Evolutionary conservation across 2,888 invertebrate genomes (phyloP), one percentile per base, ranked within the genome.

Genomic region (Incurvaria masculella): DNA sequence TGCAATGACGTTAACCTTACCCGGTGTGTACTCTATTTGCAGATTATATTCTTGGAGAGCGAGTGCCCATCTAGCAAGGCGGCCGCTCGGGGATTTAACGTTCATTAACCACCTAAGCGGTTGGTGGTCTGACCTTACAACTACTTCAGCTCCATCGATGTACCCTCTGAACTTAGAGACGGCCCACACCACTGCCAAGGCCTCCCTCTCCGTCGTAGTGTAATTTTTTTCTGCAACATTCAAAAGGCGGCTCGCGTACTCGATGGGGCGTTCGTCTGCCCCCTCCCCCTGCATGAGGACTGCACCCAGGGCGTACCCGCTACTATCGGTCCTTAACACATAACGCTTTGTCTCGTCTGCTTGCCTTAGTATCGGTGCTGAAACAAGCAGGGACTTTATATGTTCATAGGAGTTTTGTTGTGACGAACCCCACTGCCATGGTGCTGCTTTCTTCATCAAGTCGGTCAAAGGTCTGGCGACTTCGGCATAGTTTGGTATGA

Each of bases 241-340:
- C 45, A 14, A 42, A 45, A 23, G 46, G n/a, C n/a, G n/a, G n/a
- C n/a, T n/a, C n/a, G 44, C 57, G 38, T 57, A 59, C 33, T 56
- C 56, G 0, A 58, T 47, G 5, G 59, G 58, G n/a, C 55, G 56
- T 20, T 59, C 58, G 2, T 52, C 42, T 21, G 45, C 38, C 3
- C 53, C 50, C 54, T 58, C 58, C 53, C 61, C 57, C 57, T 57
- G 52, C 39, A 60, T 45, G 39, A 59, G 44, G 49, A 52, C 56
- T 27, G 58, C 57, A 18, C 57, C 57, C 1, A 59, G 27, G 2
- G 61, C 61, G 21, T 61, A 63, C 11, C 46, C 47, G 47, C 62
- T 62, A 0, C 60, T 54, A 26, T 63, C 61, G 0, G 62, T 60
- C 51, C 58, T 55, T 2, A 60, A 17, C 14, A 53, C 47, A 39